Percentiles rank a stretch among this genome's conserved stretches.
Evolutionary conservation across 53 echinoderm and acorn worm species (phyloP).

Genomic region (Stichopus horrens): DNA sequence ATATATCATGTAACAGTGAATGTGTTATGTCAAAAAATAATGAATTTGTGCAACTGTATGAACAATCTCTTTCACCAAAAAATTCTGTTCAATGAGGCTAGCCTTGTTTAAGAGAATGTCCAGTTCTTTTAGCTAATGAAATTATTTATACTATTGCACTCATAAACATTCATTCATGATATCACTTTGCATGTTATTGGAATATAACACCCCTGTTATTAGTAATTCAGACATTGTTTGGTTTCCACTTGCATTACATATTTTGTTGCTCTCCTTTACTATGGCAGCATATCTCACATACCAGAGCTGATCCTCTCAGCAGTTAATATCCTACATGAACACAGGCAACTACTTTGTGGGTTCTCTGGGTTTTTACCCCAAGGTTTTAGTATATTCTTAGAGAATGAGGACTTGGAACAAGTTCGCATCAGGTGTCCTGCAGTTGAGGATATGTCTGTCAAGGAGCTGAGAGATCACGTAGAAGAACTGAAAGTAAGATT

Average conservation of each 20-base stretch:
- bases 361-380: conserved; percentile 78
- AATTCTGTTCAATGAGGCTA: too few relatives aligned
- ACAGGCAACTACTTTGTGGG: conserved; percentile 77
- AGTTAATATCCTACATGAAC: conserved; percentile 63
- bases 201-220: too few relatives aligned
- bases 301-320: conserved; percentile 73
- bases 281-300: conserved; percentile 12
- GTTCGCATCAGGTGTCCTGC: conserved; percentile 79
- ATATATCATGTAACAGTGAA: too few relatives aligned
- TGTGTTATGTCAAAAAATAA: too few relatives aligned
- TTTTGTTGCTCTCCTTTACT: not conserved
- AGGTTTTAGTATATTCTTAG: conserved; percentile 68
- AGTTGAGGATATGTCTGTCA: conserved; percentile 59
- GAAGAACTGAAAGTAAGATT: conserved; percentile 54
- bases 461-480: conserved; percentile 60
- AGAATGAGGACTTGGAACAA: conserved; percentile 73
- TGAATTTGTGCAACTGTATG: too few relatives aligned
- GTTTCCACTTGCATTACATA: not conserved
- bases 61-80: too few relatives aligned
- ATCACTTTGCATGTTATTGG: too few relatives aligned
- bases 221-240: not conserved
- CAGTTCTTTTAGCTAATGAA: too few relatives aligned
- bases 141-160: too few relatives aligned
- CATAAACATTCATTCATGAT: too few relatives aligned
- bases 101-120: too few relatives aligned